Base-by-base conservation (phyloP, 2,888 invertebrate genomes). In the Polyommatus icarus region DNA sequence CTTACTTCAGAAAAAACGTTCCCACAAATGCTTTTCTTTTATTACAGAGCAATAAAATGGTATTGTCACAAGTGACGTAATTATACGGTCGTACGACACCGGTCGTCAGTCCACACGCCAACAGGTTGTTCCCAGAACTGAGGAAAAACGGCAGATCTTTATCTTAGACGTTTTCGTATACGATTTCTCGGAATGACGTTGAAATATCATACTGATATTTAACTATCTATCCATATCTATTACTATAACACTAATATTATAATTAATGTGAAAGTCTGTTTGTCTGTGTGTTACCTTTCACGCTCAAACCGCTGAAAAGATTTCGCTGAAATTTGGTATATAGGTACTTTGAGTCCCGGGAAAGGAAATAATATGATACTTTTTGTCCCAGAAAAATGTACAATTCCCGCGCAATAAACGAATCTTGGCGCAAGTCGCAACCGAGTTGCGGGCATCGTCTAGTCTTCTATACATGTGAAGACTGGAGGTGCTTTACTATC, bases 51-150 rank as follows among this genome's bases (percentile, higher is more conserved):
- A 67, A 18, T 67, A 67, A 67, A 67, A 32, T 29, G 29, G 67
- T 67, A 67, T 67, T 67, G 67, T 67, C 67, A 67, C 67, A 67
- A 67, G 67, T 67, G 67, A 67, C 67, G 29, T 67, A 67, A 67
- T 61, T 61, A 67, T 6, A 29, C 67, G 29, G 32, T 32, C 29
- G 67, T 67, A 67, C 61, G 61, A 67, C 29, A 67, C 67, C 29
- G 67, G 67, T 67, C 29, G 54, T 15, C 57, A 76, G 7, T 76
- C 76, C 59, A 59, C 76, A 71, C 76, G 78, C 76, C 76, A 75
- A 76, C 67, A 32, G 15, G 73, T 46, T 67, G 46, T 36, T 67
- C 67, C 29, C 61, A 67, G 67, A 67, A 67, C 29, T 67, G 29
- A 67, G 15, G 67, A 67, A 67, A 67, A 67, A 61, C 4, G 24